Conservation (phyloP, 2,797 vertebrate genomes). For the Oreochromis grahami region DNA sequence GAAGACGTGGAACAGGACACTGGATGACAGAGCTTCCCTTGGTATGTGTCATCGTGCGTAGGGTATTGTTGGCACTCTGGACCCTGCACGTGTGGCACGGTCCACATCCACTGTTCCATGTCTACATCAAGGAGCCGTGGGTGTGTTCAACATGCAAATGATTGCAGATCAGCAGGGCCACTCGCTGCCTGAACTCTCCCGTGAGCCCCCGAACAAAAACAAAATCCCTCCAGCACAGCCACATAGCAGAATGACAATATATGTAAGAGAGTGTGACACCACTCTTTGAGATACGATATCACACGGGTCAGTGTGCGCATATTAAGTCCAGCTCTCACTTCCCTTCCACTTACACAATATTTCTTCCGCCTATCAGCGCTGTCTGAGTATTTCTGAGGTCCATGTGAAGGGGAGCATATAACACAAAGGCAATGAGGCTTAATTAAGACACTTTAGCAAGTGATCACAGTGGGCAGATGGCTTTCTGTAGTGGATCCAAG, state of each 20-base stretch:
- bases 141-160: conserved; percentile 58
- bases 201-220: conserved; percentile 23
- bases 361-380: neutral
- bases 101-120: conserved; percentile 24
- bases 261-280: conserved; percentile 37
- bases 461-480: conserved; percentile 77
- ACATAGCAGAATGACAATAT: conserved; percentile 25
- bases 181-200: conserved; percentile 2
- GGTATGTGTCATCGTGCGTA: conserved; percentile 1
- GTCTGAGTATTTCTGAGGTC: conserved; percentile 7
- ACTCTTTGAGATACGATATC: conserved; percentile 1
- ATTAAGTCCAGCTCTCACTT: neutral
- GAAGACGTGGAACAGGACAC: conserved; percentile 53
- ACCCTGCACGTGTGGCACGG: conserved; percentile 38
- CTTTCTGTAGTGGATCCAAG: conserved; percentile 72
- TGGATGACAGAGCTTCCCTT: conserved; percentile 43
- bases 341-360: neutral
- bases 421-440: conserved; percentile 68
- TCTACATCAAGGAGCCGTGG: conserved; percentile 48
- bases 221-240: conserved; percentile 25
- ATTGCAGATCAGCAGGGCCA: conserved; percentile 29
- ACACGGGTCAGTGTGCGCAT: neutral
- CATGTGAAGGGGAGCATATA: conserved; percentile 16
- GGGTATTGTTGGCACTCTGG: conserved; percentile 25
- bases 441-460: conserved; percentile 76